Evolutionary conservation across 1,140 invertebrate species (phyloP).

Genomic region (Bombus affinis): DNA sequence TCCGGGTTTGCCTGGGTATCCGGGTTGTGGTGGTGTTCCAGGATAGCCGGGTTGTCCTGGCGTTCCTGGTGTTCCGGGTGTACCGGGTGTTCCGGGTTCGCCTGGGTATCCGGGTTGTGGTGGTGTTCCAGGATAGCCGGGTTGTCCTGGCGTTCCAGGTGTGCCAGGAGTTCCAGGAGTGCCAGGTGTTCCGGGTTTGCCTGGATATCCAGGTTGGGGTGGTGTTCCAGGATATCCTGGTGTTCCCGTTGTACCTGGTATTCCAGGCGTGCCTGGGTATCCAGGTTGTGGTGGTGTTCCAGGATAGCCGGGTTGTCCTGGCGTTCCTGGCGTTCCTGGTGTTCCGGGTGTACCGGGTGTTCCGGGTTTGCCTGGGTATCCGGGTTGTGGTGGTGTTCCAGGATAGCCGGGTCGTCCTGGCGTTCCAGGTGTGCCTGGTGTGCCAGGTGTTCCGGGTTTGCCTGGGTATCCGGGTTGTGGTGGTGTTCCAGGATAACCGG

Average conservation of each 20-base stretch:
- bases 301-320: neutral
- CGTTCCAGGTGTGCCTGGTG: constrained; percentile 17
- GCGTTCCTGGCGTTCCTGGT: neutral
- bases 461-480: constrained; percentile 72
- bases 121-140: neutral
- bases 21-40: neutral
- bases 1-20: constrained; percentile 78
- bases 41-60: neutral
- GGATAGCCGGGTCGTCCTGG: no score
- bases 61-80: constrained; percentile 43
- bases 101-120: neutral
- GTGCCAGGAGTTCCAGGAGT: constrained; percentile 69
- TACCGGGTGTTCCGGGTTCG: constrained; percentile 18
- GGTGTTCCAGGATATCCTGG: neutral
- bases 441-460: constrained; percentile 70
- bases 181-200: neutral
- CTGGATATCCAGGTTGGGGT: neutral
- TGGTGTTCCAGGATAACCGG: neutral
- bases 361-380: neutral
- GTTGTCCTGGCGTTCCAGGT: neutral
- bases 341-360: constrained; percentile 56
- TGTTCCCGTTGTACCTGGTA: constrained; percentile 44
- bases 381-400: neutral
- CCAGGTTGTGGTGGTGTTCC: neutral
- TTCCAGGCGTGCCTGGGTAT: constrained; percentile 78